Base-by-base conservation (phyloP, 2,113 vertebrate genomes). In the Urocynchramus pylzowi region DNA sequence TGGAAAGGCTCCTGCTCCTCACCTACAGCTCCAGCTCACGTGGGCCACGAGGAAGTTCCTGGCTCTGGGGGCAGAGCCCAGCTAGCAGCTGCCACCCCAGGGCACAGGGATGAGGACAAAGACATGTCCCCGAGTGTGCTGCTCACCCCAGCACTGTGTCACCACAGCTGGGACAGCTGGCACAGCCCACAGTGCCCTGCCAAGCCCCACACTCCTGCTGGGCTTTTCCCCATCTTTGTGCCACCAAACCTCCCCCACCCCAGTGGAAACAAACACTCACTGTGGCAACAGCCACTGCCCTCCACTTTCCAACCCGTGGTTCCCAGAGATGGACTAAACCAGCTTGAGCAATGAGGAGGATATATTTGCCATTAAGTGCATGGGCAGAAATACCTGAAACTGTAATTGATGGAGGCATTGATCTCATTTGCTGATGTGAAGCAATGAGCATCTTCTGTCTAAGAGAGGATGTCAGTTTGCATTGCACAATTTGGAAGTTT, bases 401-500 rank as follows among this genome's bases (percentile, higher is more conserved):
- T 90, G 37, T 87, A 81, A 78, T 52, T 94, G 81, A 57, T 85
- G 86, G 49, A 73, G 63, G 35, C 64, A 89, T 45, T 53, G 88
- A 71, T 96, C 68, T 71, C 27, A 17, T 89, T 81, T 84, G 69
- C 69, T 82, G 80, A 87, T 65, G 42, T 91, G 83, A 90, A 89
- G 93, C 90, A 97, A 95, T 49, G 69, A 47, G 45, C 69, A 93
- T 84, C 90, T 89, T 89, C 56, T 47, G 28, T 23, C 90, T 42
- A 57, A 91, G 44, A 93, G 69, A 97, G 80, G 44, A 82, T 92
- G 88, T 84, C 90, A 79, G 84, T 75, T 76, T n/a, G 65, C 61
- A 20, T 96, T 96, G 96, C 90, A 84, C 86, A 97, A 95, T 78
- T 75, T 79, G 73, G 56, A 93, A 65, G n/a, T 82, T 92, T 60